Evolutionary conservation across 2,888 invertebrate genomes (phyloP).

Genomic region (Periphyllus acericola): DNA sequence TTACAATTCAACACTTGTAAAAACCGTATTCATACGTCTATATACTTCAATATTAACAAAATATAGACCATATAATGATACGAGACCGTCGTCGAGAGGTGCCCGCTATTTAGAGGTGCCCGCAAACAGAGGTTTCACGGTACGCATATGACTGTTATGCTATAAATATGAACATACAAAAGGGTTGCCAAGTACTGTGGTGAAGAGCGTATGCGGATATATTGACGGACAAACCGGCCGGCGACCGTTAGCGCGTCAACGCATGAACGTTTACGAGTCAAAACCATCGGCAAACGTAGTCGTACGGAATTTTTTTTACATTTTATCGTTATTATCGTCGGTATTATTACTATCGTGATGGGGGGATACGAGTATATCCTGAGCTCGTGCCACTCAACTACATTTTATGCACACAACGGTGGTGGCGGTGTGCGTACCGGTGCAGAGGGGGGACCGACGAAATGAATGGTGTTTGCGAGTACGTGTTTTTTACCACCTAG

Average conservation of each 20-base stretch:
- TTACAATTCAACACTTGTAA: no score
- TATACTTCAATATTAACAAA: no score
- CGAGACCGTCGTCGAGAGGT: no score
- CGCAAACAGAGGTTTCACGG: no score
- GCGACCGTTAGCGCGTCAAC: background rate
- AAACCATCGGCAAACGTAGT: conserved; percentile 1
- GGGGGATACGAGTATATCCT: conserved; percentile 8
- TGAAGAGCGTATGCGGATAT: background rate
- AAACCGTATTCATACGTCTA: no score
- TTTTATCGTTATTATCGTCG: conserved; percentile 30
- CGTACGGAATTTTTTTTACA: background rate
- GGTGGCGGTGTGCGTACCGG: background rate
- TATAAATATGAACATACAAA: no score
- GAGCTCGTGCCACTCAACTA: conserved; percentile 56
- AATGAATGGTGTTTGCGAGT: conserved; percentile 51
- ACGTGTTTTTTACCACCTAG: conserved; percentile 60
- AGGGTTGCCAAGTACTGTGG: background rate
- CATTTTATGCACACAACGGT: conserved; percentile 6
- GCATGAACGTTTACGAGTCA: conserved; percentile 5
- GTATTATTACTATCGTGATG: no score
- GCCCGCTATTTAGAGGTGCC: no score
- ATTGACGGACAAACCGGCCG: background rate
- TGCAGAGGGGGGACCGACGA: conserved; percentile 1
- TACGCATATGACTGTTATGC: no score
- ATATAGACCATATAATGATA: no score